A percentile compares a stretch with the other conserved stretches of the same genome.
Evolutionary conservation across 2,888 invertebrate genomes (phyloP).

Genomic region (Eustalomyia histrio): DNA sequence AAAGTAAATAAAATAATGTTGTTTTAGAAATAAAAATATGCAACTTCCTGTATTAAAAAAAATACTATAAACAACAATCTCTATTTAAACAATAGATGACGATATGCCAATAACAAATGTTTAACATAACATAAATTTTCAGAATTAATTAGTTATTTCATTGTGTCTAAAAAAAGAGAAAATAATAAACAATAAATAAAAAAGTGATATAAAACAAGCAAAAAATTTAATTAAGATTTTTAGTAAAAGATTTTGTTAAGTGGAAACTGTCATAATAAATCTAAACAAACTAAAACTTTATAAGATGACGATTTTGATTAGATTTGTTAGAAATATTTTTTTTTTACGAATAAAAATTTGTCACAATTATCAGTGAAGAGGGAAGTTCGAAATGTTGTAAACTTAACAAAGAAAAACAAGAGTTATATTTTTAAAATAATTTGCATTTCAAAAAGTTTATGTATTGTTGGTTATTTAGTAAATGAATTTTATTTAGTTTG

Average conservation of each 20-base stretch:
- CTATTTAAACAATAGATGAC: neutral
- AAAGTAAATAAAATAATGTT: neutral
- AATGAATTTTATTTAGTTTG: no score
- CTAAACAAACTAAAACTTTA: neutral
- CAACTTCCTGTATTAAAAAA: neutral
- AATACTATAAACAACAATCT: neutral
- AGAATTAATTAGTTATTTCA: slow-evolving; percentile 1
- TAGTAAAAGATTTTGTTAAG: neutral
- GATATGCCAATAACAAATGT: neutral
- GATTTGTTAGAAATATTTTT: no score
- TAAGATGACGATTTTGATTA: neutral
- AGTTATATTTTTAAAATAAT: no score
- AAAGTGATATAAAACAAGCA: neutral
- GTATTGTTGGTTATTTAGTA: no score
- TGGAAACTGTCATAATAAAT: neutral
- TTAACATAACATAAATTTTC: neutral
- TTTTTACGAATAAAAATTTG: neutral
- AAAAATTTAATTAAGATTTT: neutral
- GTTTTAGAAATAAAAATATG: neutral
- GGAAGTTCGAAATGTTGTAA: no score
- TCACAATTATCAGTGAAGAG: neutral
- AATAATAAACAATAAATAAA: slow-evolving; percentile 4
- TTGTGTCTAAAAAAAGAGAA: slow-evolving; percentile 2
- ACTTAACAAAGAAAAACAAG: no score
- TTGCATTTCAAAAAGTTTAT: no score